phyloP scores from a whole-genome alignment of 2,888 invertebrate species.

The Cephus rjabovi region DNA sequence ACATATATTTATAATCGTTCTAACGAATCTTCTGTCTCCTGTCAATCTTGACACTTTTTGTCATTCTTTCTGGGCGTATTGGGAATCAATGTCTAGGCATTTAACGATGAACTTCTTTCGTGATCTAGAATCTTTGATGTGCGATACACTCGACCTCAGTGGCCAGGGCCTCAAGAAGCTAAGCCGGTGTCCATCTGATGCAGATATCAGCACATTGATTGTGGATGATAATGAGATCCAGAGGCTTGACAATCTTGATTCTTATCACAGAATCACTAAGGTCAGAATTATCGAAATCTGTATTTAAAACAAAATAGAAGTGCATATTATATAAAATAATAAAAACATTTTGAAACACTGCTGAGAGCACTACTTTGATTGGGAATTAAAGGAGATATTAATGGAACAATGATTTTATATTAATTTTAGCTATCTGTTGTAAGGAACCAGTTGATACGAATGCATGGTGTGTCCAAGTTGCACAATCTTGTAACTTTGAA shows the following conservation, averaged over 20 bases:
- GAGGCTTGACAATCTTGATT: conserved; percentile 88
- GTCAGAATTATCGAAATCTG: conserved; percentile 64
- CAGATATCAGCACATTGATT: conserved; percentile 78
- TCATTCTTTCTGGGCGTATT: conserved; percentile 13
- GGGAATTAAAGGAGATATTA: neutral
- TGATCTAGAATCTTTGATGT: conserved; percentile 47
- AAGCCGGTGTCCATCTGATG: conserved; percentile 77
- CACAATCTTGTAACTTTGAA: conserved; percentile 84
- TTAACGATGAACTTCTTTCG: conserved; percentile 29
- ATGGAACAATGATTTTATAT: neutral
- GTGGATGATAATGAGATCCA: conserved; percentile 90
- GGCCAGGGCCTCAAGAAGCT: conserved; percentile 85
- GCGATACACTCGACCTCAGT: conserved; percentile 79
- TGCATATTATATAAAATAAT: neutral
- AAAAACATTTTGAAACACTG: conserved; percentile 5
- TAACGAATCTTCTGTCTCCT: conserved; percentile 6
- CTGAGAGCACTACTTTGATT: neutral
- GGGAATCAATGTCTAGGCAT: neutral
- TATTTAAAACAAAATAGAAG: neutral
- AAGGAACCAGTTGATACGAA: conserved; percentile 86
- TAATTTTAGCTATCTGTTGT: conserved; percentile 82
- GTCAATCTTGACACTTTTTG: conserved; percentile 23
- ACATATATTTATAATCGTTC: neutral
- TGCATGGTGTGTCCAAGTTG: conserved; percentile 87
- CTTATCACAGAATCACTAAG: conserved; percentile 81